Evolutionary conservation across 2,888 invertebrate genomes (phyloP).

Genomic region (Incurvaria masculella): DNA sequence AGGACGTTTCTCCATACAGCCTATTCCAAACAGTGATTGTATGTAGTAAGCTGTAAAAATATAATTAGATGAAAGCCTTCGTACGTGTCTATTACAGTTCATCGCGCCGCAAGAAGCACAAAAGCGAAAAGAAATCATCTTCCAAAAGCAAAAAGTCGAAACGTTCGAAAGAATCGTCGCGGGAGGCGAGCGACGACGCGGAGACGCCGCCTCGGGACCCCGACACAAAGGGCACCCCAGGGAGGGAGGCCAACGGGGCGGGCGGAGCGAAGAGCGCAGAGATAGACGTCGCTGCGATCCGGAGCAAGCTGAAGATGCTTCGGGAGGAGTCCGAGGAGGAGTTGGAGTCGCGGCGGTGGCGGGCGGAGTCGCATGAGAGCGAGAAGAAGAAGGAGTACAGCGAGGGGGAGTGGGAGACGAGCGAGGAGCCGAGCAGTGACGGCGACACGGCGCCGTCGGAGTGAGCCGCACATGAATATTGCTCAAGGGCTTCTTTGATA

Average conservation of each 20-base stretch:
- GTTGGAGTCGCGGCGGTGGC: not conserved
- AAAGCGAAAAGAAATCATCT: conserved; percentile 34
- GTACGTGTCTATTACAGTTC: no score
- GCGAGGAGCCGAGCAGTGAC: conserved; percentile 24
- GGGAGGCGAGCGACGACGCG: not conserved
- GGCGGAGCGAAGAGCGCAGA: conserved; percentile 6
- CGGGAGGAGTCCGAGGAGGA: not conserved
- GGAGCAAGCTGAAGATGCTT: not conserved
- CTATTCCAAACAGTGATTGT: no score
- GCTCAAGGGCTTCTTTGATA: no score
- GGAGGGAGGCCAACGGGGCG: conserved; percentile 20
- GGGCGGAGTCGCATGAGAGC: conserved; percentile 11
- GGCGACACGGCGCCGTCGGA: not conserved
- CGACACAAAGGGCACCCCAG: conserved; percentile 16
- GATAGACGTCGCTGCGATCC: not conserved
- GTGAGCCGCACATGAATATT: no score
- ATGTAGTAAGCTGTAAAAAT: no score
- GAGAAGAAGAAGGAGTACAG: conserved; percentile 31
- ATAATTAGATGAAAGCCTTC: no score
- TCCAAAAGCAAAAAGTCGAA: conserved; percentile 32
- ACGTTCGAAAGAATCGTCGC: conserved; percentile 11
- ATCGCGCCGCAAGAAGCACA: conserved; percentile 36
- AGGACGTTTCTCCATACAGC: no score
- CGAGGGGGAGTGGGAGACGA: conserved; percentile 50
- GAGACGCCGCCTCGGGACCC: conserved; percentile 1